phyloP scores from a whole-genome alignment of 2,888 invertebrate genomes.

The Cryptocheilus praepositus region DNA sequence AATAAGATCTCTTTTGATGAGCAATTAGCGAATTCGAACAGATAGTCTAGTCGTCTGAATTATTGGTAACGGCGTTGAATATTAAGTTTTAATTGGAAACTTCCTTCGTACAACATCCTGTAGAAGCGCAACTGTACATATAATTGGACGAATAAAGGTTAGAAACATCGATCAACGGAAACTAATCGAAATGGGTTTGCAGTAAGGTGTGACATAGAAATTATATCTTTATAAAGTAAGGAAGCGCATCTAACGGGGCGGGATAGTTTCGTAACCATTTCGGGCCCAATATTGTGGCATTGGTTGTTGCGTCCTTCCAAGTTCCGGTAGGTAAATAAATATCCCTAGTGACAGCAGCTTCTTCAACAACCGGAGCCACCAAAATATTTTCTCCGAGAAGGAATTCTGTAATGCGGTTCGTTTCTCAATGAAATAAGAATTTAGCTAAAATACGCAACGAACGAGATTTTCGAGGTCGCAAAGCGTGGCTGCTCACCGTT shows the following conservation, averaged over 20 bases:
- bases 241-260: conserved; percentile 82
- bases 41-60: neutral
- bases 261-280: conserved; percentile 80
- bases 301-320: conserved; percentile 80
- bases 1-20: conserved; percentile 76
- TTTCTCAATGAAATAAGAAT: too few species aligned
- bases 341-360: conserved; percentile 80
- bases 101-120: too few species aligned
- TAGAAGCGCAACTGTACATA: neutral
- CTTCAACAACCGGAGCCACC: conserved; percentile 85
- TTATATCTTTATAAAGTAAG: conserved; percentile 78
- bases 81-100: too few species aligned
- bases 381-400: conserved; percentile 86
- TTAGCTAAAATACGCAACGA: too few species aligned
- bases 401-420: conserved; percentile 79
- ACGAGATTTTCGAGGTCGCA: conserved; percentile 11
- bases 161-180: neutral
- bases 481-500: conserved; percentile 64
- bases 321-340: conserved; percentile 85
- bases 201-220: too few species aligned
- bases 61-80: neutral
- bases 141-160: conserved; percentile 8
- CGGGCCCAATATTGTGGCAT: conserved; percentile 77
- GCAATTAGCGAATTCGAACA: conserved; percentile 44
- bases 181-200: too few species aligned